Evolutionary conservation across 2,113 vertebrate species (phyloP).

Genomic region (Grammomys dolichurus): DNA sequence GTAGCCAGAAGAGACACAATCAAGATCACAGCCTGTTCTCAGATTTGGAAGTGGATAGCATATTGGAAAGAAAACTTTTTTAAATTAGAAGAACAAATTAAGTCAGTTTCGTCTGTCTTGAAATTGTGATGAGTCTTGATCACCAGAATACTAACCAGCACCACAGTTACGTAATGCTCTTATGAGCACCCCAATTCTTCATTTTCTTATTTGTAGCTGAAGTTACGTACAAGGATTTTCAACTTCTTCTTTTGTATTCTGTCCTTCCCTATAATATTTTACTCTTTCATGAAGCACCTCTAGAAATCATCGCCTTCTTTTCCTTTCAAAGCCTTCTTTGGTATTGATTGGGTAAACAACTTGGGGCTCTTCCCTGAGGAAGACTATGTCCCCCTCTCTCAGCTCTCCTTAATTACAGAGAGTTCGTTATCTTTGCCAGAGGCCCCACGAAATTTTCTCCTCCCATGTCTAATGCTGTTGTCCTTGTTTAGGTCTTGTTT

Average conservation of each 20-base stretch:
- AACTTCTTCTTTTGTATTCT: not conserved
- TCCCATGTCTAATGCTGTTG: not conserved
- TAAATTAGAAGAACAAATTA: not conserved
- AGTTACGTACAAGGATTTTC: not conserved
- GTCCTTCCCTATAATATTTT: not conserved
- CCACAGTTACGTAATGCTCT: not conserved
- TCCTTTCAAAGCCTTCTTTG: not conserved
- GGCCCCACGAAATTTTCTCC: not conserved
- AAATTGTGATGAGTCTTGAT: not conserved
- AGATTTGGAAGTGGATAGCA: not conserved
- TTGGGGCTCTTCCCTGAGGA: not conserved
- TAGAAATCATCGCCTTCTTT: not conserved
- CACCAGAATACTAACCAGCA: not conserved
- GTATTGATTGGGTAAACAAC: not conserved
- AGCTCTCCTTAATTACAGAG: not conserved
- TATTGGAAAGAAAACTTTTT: not conserved
- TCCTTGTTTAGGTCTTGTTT: not conserved
- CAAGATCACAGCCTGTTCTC: slow-evolving; percentile 30
- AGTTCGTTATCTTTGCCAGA: not conserved
- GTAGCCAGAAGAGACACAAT: not conserved
- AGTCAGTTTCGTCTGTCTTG: not conserved
- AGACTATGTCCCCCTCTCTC: not conserved
- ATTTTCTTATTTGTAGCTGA: not conserved
- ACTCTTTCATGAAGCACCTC: not conserved
- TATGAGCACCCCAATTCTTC: not conserved